Evolutionary conservation across 1,140 invertebrate species (phyloP).

Genomic region (Asobara japonica): DNA sequence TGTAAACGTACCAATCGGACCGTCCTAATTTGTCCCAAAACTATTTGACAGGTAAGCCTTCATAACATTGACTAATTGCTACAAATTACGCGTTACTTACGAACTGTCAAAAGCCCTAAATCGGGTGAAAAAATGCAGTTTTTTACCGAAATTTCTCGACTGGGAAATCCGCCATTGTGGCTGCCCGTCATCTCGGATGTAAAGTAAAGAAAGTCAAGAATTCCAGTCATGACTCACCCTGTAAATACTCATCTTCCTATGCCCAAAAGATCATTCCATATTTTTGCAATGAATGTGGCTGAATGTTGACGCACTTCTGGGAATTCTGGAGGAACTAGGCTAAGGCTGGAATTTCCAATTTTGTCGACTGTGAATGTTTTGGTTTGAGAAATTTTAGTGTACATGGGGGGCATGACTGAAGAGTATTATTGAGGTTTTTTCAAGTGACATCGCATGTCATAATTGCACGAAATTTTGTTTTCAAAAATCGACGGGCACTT

Average conservation of each 20-base stretch:
- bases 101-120: background rate
- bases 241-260: background rate
- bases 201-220: background rate
- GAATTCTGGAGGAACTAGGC: background rate
- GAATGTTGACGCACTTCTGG: background rate
- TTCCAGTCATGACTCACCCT: constrained; percentile 18
- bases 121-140: no score
- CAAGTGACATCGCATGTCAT: no score
- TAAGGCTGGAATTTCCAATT: background rate
- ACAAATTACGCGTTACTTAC: background rate
- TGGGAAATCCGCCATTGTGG: constrained; percentile 7
- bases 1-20: constrained; percentile 15
- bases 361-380: background rate
- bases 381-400: background rate
- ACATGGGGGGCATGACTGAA: background rate
- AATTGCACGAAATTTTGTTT: no score
- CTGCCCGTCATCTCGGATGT: background rate
- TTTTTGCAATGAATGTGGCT: background rate
- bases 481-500: no score
- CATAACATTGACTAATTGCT: background rate
- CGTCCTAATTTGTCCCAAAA: background rate
- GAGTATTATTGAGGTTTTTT: no score
- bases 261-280: background rate
- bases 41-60: background rate
- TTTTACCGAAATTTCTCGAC: no score